Percentiles rank a stretch among this genome's conserved stretches.
Conservation (phyloP, 2,113 vertebrate species). For the Gopherus evgoodei region DNA sequence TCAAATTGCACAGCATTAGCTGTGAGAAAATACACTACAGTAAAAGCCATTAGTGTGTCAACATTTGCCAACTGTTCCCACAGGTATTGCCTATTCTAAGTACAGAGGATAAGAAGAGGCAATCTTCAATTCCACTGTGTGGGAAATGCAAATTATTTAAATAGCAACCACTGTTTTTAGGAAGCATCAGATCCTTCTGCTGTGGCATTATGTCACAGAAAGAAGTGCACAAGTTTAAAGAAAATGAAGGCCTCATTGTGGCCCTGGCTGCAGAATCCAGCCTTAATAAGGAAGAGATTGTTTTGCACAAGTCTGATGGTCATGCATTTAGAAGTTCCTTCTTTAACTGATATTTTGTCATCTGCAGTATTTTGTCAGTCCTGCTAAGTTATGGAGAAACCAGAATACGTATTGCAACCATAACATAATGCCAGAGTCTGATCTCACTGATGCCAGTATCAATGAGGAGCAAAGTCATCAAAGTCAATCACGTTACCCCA, state of each 20-base stretch:
- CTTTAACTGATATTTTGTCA: background rate
- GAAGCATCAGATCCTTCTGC: background rate
- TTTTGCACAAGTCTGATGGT: background rate
- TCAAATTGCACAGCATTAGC: background rate
- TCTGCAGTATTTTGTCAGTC: background rate
- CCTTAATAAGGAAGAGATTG: background rate
- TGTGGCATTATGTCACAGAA: background rate
- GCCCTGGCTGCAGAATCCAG: background rate
- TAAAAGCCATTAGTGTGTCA: background rate
- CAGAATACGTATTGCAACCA: background rate
- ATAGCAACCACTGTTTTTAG: background rate
- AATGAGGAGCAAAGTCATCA: background rate
- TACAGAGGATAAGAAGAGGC: background rate
- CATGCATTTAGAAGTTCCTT: background rate
- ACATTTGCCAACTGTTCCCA: background rate
- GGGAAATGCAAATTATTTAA: background rate
- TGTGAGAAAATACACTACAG: background rate
- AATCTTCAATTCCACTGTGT: background rate
- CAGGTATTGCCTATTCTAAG: background rate
- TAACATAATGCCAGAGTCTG: background rate
- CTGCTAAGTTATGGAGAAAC: background rate
- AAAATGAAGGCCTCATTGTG: background rate
- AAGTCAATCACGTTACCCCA: background rate
- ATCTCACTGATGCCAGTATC: background rate
- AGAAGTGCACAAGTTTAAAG: background rate